Base-by-base conservation (phyloP, 2,797 vertebrate species). In the Gymnoscopelus microlampas region DNA sequence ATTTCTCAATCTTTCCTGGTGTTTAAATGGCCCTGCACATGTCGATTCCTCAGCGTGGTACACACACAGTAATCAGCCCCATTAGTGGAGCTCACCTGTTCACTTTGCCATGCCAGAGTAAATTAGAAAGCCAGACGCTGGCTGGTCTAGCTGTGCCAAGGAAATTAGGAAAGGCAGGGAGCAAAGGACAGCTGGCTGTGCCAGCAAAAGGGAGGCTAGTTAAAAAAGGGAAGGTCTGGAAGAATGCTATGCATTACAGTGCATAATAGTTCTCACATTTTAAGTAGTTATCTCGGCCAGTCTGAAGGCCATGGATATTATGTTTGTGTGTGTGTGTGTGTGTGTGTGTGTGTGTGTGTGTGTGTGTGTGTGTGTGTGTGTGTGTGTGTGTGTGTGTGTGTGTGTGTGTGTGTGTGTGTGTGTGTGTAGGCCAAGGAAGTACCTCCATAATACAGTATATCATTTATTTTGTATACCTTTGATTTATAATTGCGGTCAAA, bases 31-130 rank as follows among this genome's bases (percentile, higher is more conserved):
- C 58, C 68, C 61, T 4, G 29, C 39, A n/a, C 23, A 70, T 66
- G 50, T 54, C 70, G 68, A 68, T 59, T 68, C 66, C 80, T 77
- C 77, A 57, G 63, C 62, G 64, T 59, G 66, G 61, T 74, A 74
- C 74, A 70, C 51, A 70, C 51, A 53, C 64, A 71, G 70, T 74
- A 74, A 80, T 83, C 71, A 78, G 61, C 63, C 68, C 84, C 74
- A 87, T 88, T 85, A 86, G 76, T 71, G 11, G 49, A 66, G 68
- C 85, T 87, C 86, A 90, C 81, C 83, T 87, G 85, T 84, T 82
- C 76, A 24, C 73, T 77, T 70, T 50, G 50, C 59, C 63, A 74
- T 83, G 85, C 80, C 85, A 88, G 58, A 69, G 73, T 70, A 89
- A 73, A 87, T 90, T 85, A 56, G 61, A 70, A 63, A 70, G 61